Evolutionary conservation across 1,140 invertebrate species (phyloP), one percentile per base, ranked within the genome.

Genomic region (Heterodera carotae): DNA sequence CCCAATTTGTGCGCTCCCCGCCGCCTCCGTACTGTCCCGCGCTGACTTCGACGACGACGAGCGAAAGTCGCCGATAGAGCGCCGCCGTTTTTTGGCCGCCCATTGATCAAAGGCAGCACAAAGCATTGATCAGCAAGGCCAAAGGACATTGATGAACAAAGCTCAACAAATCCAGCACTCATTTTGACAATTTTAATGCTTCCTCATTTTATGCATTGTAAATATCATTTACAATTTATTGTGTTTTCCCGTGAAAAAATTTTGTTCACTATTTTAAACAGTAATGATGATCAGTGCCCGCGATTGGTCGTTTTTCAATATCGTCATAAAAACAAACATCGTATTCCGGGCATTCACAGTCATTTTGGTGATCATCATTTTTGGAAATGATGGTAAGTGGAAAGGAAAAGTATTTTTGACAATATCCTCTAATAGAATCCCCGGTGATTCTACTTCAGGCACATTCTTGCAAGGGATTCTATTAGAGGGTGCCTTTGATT

Each of bases 1-100:
- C 6, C 27, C 27, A 62, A 29, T 74, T 74, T 62, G 12, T 62
- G 0, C 72, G 72, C 27, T 74, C 72, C 27, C 72, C 72, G 5
- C 72, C 72, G 2, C 72, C 72, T 18, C 72, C 72, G 36, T 74
- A 74, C 39, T 59, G 43, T 74, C 53, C 70, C 25, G 39, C 68
- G 33, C 12, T 4, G 12, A 31, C 39, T 1, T 53, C 29, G 31
- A 34, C 39, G 27, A 18, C 48, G 36, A 8, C 29, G 5, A 2
- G 31, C 48, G 29, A 27, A 27, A 27, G 27, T n/a, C 43, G 27
- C 31, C 34, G 2, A 69, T 8, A 67, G 39, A 43, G n/a, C n/a
- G n/a, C n/a, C n/a, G n/a, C 39, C 39, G 39, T 43, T 12, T 43
- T 43, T 43, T 43, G 0, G 6, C 48, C 48, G 48, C 2, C 48